Evolutionary conservation across 2,888 invertebrate genomes (phyloP), one percentile per base, ranked within the genome.

Genomic region (Drosophila neutralis): DNA sequence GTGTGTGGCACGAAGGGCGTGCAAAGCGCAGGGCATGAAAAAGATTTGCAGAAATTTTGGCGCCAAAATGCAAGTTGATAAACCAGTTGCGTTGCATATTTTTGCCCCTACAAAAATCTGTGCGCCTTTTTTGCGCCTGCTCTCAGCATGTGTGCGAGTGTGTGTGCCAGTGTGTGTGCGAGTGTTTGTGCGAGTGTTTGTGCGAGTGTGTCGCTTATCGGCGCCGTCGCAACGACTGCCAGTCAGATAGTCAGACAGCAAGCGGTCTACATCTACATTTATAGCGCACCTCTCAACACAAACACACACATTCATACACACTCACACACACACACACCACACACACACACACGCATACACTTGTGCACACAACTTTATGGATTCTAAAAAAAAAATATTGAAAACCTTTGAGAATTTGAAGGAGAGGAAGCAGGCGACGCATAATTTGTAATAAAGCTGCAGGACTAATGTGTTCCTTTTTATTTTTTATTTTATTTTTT

Each of bases 21-120:
- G 57, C 73, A 88, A 82, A 80, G 82, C 81, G 73, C 78, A 83
- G 67, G 76, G 83, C 84, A 72, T 69, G 70, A 79, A 80, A 72
- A 69, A 87, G 91, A 91, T 90, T 90, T 90, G 90, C 91, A 90
- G 91, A 90, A 91, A 90, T 91, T 90, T 90, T 90, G 90, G 90
- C 90, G 90, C 90, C 90, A 90, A 90, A 90, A 90, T 90, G 90
- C 91, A 91, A 87, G 88, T 89, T 87, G 87, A 86, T 83, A 87
- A 87, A 87, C 87, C 87, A 87, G 87, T 87, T 87, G 87, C 82
- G 87, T 87, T 89, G 89, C 87, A 87, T 85, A 87, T 82, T 73
- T 73, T 63, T 70, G 76, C 67, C 74, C 69, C 75, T 76, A 67
- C 67, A 85, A 85, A 80, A 79, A 77, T 73, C 78, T 75, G 75